A percentile compares a stretch with the other conserved stretches of the same genome.
Evolutionary conservation across 64 coral and sea anemone genomes (phyloP).

Genomic region (Actinia tenebrosa): DNA sequence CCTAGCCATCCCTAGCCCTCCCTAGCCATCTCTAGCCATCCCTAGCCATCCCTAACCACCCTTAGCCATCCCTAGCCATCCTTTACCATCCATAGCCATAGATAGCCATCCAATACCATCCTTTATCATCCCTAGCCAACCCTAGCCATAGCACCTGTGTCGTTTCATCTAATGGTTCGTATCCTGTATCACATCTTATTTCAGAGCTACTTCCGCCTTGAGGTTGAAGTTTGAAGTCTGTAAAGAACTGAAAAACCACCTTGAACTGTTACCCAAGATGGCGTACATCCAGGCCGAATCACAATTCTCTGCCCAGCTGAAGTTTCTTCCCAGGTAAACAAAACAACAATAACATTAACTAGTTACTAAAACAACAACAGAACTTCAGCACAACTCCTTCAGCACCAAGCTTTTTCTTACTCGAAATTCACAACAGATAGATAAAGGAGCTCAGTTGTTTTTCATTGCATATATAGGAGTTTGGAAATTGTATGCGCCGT

Average conservation of each 20-base stretch:
- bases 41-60: too few species aligned
- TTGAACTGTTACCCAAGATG: slow-evolving; percentile 92
- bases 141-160: too few species aligned
- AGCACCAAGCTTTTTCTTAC: not conserved
- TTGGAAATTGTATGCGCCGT: too few species aligned
- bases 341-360: not conserved
- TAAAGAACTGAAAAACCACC: slow-evolving; percentile 92
- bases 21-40: too few species aligned
- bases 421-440: too few species aligned
- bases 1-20: too few species aligned
- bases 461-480: too few species aligned
- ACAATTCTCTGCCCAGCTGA: slow-evolving; percentile 97
- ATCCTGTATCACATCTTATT: not conserved
- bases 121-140: too few species aligned
- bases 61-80: too few species aligned
- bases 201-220: slow-evolving; percentile 91
- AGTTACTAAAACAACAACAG: not conserved
- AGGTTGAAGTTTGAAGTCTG: slow-evolving; percentile 99
- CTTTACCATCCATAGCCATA: too few species aligned
- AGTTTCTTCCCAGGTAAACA: slow-evolving; percentile 89
- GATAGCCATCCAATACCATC: too few species aligned
- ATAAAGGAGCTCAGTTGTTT: too few species aligned
- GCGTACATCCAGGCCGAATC: slow-evolving; percentile 96
- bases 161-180: not conserved
- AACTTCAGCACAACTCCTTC: not conserved